Conservation (phyloP, 2,113 vertebrate genomes). For the Platichthys flesus region DNA sequence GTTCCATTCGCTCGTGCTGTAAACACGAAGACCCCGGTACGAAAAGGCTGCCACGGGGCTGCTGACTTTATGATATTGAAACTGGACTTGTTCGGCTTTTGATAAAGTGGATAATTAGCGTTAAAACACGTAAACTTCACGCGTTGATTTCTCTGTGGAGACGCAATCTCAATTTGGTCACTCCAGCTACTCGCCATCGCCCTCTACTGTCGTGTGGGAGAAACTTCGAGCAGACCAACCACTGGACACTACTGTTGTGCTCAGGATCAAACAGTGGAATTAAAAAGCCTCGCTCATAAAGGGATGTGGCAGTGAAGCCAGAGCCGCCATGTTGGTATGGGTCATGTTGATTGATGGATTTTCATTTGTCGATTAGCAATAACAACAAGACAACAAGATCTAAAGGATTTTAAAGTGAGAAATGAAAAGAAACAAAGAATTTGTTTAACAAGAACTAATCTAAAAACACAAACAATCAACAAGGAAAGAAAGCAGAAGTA, state of each 20-base stretch:
- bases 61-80: neutral
- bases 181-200: neutral
- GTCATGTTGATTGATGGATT: neutral
- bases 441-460: too few species aligned
- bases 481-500: too few species aligned
- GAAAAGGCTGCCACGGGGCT: neutral
- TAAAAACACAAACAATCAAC: too few species aligned
- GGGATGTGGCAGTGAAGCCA: neutral
- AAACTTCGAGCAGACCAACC: neutral
- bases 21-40: too few species aligned
- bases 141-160: neutral
- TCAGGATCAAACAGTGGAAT: too few species aligned
- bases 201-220: neutral
- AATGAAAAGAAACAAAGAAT: too few species aligned
- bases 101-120: neutral
- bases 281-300: neutral
- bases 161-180: slow-evolving; percentile 18
- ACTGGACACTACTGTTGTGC: neutral
- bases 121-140: neutral
- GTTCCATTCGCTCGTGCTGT: slow-evolving; percentile 13
- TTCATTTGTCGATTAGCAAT: neutral
- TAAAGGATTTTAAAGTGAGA: too few species aligned
- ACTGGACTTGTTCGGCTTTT: neutral
- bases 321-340: neutral
- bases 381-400: neutral